These are phyloP conservation scores for Equus quagga DNA, from an alignment of 2,113 vertebrate species.

Conservation along the genomic window DNA sequence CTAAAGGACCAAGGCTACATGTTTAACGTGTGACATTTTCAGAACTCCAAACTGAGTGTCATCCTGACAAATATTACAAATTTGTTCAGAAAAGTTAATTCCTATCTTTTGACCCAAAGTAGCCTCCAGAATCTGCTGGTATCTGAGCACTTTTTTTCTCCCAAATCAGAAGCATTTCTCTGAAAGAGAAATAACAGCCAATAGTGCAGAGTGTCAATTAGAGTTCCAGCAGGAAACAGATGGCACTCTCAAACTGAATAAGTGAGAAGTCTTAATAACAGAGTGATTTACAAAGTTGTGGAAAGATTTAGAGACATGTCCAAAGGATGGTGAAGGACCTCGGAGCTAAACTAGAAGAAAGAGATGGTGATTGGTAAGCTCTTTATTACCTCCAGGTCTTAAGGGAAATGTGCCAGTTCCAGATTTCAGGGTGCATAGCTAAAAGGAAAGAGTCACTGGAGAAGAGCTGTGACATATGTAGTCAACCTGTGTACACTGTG, in stretches of 20 bases:
- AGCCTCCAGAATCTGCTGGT: not conserved
- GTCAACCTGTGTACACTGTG: not conserved
- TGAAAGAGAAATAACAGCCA: not conserved
- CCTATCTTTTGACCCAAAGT: not conserved
- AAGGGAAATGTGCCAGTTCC: not conserved
- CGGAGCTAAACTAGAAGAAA: not conserved
- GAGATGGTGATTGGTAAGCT: not conserved
- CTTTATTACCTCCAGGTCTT: not conserved
- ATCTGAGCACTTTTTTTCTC: not conserved
- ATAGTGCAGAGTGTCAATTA: not conserved
- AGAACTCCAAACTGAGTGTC: not conserved
- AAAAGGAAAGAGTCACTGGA: not conserved
- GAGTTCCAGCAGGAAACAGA: conserved; percentile 30
- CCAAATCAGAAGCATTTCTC: conserved; percentile 3
- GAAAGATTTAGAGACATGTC: not conserved
- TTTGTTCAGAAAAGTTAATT: not conserved
- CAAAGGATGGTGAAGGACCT: not conserved
- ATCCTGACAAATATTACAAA: not conserved
- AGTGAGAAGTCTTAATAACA: not conserved
- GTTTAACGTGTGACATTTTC: not conserved
- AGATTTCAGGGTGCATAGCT: not conserved
- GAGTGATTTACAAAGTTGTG: not conserved
- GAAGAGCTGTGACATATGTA: not conserved
- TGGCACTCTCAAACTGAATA: not conserved
- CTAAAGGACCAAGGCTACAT: not conserved